These are phyloP conservation scores for Ptilorrhoa leucosticta DNA, from an alignment of 2,113 vertebrate species.

Conservation along the genomic window DNA sequence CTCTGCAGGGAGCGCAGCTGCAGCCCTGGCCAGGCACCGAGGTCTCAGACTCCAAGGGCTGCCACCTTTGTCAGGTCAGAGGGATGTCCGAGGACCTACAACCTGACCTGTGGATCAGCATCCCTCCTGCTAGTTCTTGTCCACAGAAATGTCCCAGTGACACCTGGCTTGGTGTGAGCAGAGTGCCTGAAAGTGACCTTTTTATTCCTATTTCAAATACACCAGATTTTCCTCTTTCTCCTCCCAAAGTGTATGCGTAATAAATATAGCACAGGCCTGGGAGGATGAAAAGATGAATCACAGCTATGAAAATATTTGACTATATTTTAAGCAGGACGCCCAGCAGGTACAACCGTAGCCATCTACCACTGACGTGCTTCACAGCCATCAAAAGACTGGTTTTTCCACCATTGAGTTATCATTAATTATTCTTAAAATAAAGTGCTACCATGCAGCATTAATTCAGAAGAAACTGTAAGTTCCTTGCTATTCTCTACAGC, in stretches of 20 bases:
- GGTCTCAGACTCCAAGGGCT: fast-evolving
- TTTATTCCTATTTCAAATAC: neutral
- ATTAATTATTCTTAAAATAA: conserved; percentile 61
- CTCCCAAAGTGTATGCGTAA: neutral
- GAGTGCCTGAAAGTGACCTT: neutral
- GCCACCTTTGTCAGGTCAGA: fast-evolving
- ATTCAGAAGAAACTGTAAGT: conserved; percentile 57
- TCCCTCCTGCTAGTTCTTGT: neutral
- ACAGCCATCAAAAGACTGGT: neutral
- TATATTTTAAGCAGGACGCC: neutral
- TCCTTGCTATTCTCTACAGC: conserved; percentile 44
- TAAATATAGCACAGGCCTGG: neutral
- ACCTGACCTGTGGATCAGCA: neutral
- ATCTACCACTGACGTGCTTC: fast-evolving
- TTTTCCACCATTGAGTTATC: neutral
- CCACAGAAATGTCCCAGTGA: neutral
- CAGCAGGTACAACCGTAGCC: neutral
- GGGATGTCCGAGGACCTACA: fast-evolving
- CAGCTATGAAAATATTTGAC: neutral
- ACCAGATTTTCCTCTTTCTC: neutral
- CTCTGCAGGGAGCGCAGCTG: neutral
- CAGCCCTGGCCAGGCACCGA: fast-evolving
- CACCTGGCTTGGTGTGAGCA: neutral
- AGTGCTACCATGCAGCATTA: conserved; percentile 12
- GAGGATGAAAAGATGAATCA: neutral